Evolutionary conservation across 2,797 vertebrate species (phyloP), one percentile per base, ranked within the genome.

Genomic region (Acanthiza pusilla): DNA sequence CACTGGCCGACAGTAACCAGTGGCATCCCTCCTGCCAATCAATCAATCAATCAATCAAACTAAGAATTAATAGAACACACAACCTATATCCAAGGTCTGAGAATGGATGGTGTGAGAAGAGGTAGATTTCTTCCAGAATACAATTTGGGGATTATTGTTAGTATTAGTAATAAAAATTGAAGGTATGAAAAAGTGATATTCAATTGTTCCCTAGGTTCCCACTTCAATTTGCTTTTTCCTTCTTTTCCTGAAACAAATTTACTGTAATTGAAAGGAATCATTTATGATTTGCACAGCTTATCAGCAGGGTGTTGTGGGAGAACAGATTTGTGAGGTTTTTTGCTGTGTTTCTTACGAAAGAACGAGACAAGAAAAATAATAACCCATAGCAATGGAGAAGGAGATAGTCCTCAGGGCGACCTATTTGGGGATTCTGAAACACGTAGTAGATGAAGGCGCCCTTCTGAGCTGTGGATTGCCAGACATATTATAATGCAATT

Each of bases 171-270:
- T 78, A 85, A 95, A 85, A 91, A 53, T 75, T 54, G 84, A 94
- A 77, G 17, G 51, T 54, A 57, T 9, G 8, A 25, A 71, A 15
- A 70, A 72, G 29, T 8, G 6, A 42, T 65, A 84, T 66, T 94
- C 32, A 42, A 40, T 90, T 67, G 34, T 63, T 83, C 61, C 45
- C 26, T 58, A 50, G 10, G 30, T 70, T 92, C n/a, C 16, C 25
- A 74, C 58, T 95, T 94, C 73, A 67, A 68, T 93, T 92, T 92
- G 32, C 32, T 71, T 67, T 84, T 87, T 71, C 40, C 23, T 70
- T 92, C 73, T 83, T 86, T 58, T 38, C 32, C 48, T 54, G 27
- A 34, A 42, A 83, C 43, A 83, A 30, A 51, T 50, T 62, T 71
- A 88, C 30, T 78, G 51, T 36, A 78, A 63, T 58, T 58, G 57